Conservation (phyloP, 2,888 invertebrate genomes). For the Spilarctia lutea region DNA sequence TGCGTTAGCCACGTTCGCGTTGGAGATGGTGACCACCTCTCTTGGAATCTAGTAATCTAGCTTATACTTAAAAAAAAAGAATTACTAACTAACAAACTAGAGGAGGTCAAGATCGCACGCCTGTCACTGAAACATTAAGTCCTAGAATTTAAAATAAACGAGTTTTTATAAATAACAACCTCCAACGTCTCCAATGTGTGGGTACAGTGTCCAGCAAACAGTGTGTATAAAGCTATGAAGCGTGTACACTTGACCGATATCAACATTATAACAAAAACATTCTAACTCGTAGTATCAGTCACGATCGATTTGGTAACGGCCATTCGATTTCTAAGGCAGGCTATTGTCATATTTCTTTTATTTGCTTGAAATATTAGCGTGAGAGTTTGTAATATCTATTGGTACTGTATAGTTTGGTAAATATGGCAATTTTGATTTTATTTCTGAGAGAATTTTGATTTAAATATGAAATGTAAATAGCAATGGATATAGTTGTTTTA, state of each 20-base stretch:
- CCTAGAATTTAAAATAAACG: background rate
- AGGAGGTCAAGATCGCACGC: no score
- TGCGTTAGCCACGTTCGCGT: no score
- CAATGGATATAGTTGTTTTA: background rate
- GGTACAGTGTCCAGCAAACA: background rate
- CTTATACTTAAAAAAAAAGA: no score
- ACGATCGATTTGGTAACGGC: background rate
- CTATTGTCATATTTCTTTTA: background rate
- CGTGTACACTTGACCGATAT: constrained; percentile 11
- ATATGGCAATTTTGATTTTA: no score
- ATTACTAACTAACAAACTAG: no score
- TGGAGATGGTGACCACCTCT: no score
- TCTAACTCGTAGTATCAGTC: background rate
- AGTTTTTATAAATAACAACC: background rate
- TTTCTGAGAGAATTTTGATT: background rate
- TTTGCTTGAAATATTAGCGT: background rate
- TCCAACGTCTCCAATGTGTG: background rate
- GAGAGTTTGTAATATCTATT: background rate
- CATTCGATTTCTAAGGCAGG: background rate
- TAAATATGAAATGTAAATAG: background rate
- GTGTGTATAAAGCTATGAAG: background rate
- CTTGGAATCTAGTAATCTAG: no score
- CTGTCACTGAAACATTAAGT: background rate
- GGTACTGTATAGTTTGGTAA: background rate
- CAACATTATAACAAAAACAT: constrained; percentile 8